Percentiles rank a stretch among this genome's conserved stretches.
Evolutionary conservation across 1,140 invertebrate species (phyloP).

Genomic region (Drosophila sturtevanti): DNA sequence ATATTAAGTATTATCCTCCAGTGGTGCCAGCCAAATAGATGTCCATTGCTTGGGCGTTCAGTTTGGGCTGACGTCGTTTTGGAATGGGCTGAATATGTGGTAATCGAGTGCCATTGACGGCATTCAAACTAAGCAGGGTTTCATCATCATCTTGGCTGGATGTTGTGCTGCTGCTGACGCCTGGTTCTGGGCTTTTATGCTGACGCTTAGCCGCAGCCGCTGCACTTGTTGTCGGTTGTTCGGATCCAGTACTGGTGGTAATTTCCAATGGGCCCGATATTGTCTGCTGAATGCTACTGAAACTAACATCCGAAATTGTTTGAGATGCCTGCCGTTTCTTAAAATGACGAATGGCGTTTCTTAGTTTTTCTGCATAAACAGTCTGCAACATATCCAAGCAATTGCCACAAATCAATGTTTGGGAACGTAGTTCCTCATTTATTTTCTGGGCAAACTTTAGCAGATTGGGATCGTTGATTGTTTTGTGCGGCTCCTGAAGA

Average conservation of each 20-base stretch:
- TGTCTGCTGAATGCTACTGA: slow-evolving; percentile 18
- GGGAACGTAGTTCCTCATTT: slow-evolving; percentile 15
- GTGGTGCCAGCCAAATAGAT: slow-evolving; percentile 63
- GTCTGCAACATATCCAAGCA: slow-evolving; percentile 20
- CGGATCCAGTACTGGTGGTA: not conserved
- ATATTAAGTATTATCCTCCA: slow-evolving; percentile 39
- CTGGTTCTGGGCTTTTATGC: not conserved
- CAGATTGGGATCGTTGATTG: slow-evolving; percentile 16
- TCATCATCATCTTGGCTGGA: slow-evolving; percentile 21
- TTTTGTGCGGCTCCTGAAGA: slow-evolving; percentile 11
- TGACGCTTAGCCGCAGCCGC: not conserved
- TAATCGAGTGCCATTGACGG: slow-evolving; percentile 59
- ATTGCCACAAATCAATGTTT: slow-evolving; percentile 18
- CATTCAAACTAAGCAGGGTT: slow-evolving; percentile 56
- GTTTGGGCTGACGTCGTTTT: slow-evolving; percentile 33
- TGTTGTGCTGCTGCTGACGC: not conserved
- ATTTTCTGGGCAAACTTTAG: slow-evolving; percentile 31
- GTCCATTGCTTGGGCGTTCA: slow-evolving; percentile 47
- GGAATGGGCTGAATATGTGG: slow-evolving; percentile 65
- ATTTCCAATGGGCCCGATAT: not conserved
- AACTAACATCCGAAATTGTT: slow-evolving; percentile 39
- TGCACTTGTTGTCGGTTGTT: not conserved
- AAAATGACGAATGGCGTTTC: not conserved
- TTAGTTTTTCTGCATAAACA: slow-evolving; percentile 26
- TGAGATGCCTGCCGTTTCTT: not conserved